Conservation (phyloP, 2,797 vertebrate genomes). For the Vespertilio murinus region DNA sequence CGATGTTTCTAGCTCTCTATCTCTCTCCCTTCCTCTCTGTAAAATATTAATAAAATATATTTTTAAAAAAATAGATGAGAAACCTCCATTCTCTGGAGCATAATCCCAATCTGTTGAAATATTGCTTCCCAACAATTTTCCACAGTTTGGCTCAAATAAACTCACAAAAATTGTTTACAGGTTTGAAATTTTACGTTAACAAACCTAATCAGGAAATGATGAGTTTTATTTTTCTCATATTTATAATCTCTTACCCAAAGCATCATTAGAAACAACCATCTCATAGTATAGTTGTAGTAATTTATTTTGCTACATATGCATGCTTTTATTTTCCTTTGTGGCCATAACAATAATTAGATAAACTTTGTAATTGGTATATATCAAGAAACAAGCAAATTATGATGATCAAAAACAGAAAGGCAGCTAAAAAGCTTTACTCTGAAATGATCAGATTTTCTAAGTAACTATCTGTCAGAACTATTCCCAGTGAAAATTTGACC, state of each 20-base stretch:
- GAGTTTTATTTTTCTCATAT: constrained; percentile 53
- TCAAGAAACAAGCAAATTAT: constrained; percentile 54
- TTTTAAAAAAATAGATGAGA: no score
- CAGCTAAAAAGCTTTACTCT: constrained; percentile 65
- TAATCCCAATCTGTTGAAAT: no score
- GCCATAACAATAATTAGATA: constrained; percentile 54
- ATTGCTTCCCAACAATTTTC: no score
- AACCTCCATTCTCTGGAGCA: no score
- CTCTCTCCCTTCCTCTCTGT: no score
- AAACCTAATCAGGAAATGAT: constrained; percentile 37
- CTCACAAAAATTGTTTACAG: no score
- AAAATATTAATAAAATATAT: no score
- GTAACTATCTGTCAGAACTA: constrained; percentile 74
- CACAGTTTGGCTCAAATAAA: no score
- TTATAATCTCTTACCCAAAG: constrained; percentile 34
- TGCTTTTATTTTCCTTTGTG: constrained; percentile 38
- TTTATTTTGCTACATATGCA: constrained; percentile 20
- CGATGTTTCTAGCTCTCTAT: no score
- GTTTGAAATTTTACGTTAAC: no score
- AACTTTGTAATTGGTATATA: constrained; percentile 43
- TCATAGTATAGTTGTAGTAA: background rate
- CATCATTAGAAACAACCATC: constrained; percentile 43
- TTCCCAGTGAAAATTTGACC: constrained; percentile 70
- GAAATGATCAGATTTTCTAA: constrained; percentile 66
- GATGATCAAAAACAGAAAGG: constrained; percentile 50